phyloP scores from a whole-genome alignment of 2,888 invertebrate species.

The Melolontha melolontha region DNA sequence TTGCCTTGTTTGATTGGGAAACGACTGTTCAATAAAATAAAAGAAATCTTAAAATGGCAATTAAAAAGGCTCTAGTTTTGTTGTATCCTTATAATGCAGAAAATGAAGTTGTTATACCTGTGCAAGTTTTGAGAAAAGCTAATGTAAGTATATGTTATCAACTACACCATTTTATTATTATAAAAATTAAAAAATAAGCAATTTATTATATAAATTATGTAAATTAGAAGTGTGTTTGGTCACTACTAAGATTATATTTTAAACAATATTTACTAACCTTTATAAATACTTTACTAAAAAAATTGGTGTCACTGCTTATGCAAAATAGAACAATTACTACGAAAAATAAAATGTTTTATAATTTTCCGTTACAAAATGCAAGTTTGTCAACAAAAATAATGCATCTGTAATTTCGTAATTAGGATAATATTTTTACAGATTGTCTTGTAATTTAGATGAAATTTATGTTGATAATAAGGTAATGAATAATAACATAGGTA shows the following conservation, averaged over 20 bases:
- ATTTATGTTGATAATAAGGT: no score
- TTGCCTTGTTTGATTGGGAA: no score
- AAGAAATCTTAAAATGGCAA: background rate
- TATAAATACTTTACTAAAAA: no score
- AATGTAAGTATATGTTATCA: conserved; percentile 71
- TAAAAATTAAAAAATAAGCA: no score
- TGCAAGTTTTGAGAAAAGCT: conserved; percentile 87
- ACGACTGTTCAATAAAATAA: background rate
- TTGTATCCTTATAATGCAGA: conserved; percentile 92
- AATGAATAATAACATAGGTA: no score
- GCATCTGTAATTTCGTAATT: background rate
- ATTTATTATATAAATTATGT: background rate
- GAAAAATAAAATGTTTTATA: background rate
- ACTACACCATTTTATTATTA: background rate
- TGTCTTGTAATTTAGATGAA: background rate
- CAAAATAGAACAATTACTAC: no score
- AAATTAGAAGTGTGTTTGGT: no score
- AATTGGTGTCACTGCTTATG: no score
- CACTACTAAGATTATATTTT: no score
- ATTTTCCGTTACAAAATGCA: background rate
- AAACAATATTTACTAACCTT: background rate
- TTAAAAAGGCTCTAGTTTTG: conserved; percentile 78
- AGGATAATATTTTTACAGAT: background rate
- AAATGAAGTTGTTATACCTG: conserved; percentile 90
- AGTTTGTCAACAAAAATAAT: background rate